phyloP scores from a whole-genome alignment of 2,888 invertebrate genomes.

The Trachelus stipa region DNA sequence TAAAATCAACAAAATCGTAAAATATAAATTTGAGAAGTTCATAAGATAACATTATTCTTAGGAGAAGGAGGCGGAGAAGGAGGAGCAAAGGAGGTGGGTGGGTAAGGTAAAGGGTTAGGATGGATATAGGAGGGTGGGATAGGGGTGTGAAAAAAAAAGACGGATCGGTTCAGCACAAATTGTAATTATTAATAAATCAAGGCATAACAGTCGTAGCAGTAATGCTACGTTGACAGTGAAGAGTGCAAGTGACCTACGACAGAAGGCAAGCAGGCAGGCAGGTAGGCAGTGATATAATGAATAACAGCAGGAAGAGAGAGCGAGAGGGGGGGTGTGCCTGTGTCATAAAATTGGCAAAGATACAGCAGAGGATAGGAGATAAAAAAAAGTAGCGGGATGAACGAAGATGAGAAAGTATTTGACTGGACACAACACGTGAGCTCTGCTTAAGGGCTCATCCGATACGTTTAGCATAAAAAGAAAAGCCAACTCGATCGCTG shows the following conservation, averaged over 20 bases:
- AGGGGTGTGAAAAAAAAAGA: not conserved
- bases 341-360: not conserved
- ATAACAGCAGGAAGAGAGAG: slow-evolving; percentile 5
- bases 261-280: not conserved
- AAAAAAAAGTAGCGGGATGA: slow-evolving; percentile 2
- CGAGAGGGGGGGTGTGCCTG: not conserved
- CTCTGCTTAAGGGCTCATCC: not conserved
- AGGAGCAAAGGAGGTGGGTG: not conserved
- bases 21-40: slow-evolving; percentile 53
- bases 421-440: slow-evolving; percentile 5
- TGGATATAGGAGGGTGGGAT: no score
- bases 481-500: not conserved
- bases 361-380: slow-evolving; percentile 10
- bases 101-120: not conserved
- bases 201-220: not conserved
- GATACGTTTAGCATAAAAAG: not conserved
- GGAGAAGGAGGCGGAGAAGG: slow-evolving; percentile 16
- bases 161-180: not conserved
- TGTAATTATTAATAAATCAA: not conserved
- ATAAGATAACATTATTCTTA: slow-evolving; percentile 42
- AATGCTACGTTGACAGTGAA: not conserved
- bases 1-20: slow-evolving; percentile 49
- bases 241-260: not conserved
- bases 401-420: slow-evolving; percentile 7
- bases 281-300: not conserved